phyloP scores from a whole-genome alignment of 2,888 invertebrate genomes.

The Macrophya annulata region DNA sequence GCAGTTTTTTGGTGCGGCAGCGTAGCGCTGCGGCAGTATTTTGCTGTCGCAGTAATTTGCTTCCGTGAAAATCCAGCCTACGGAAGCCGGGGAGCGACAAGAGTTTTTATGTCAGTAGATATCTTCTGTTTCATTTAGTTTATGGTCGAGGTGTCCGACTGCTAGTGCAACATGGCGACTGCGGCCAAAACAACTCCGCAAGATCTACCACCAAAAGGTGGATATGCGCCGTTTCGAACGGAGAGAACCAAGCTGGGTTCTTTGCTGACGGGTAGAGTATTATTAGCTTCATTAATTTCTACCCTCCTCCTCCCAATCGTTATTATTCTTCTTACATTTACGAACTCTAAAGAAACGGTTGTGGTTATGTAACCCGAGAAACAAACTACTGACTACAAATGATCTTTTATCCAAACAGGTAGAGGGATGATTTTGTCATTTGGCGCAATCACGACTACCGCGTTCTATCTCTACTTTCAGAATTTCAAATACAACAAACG shows the following conservation, averaged over 20 bases:
- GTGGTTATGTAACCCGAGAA: conserved; percentile 33
- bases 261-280: conserved; percentile 31
- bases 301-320: neutral
- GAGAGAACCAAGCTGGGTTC: conserved; percentile 81
- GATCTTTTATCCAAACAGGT: conserved; percentile 78
- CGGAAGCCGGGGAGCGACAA: too few species aligned
- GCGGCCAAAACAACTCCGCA: conserved; percentile 82
- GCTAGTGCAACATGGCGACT: conserved; percentile 71
- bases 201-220: conserved; percentile 96
- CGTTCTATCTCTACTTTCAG: conserved; percentile 82
- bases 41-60: too few species aligned
- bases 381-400: neutral
- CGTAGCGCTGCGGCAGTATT: too few species aligned
- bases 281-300: conserved; percentile 17
- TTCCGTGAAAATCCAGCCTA: too few species aligned
- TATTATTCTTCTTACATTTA: neutral
- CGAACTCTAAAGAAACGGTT: neutral
- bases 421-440: conserved; percentile 84
- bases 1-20: too few species aligned
- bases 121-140: too few species aligned
- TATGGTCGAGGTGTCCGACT: neutral
- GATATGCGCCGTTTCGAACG: conserved; percentile 90
- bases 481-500: conserved; percentile 81
- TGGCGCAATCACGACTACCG: conserved; percentile 81
- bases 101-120: too few species aligned